Conservation (phyloP, 2,113 vertebrate genomes). For the Lepisosteus osseus region DNA sequence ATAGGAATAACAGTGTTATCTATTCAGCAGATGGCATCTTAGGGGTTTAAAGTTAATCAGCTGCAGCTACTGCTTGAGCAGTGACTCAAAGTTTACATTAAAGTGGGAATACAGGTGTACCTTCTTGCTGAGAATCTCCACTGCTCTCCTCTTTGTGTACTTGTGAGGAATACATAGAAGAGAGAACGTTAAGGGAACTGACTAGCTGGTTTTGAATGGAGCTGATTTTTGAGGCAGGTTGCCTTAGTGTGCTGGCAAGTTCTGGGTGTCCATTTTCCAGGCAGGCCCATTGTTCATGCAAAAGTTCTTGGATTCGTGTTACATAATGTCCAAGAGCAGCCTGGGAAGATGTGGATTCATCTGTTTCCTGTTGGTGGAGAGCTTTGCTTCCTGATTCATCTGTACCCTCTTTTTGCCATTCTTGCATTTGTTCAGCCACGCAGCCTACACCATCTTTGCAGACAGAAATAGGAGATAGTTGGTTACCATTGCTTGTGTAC, state of each 20-base stretch:
- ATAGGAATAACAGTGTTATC: neutral
- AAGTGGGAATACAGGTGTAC: slow-evolving; percentile 38
- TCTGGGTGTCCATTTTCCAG: slow-evolving; percentile 84
- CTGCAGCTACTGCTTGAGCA: neutral
- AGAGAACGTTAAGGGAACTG: slow-evolving; percentile 89
- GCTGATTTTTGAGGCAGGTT: slow-evolving; percentile 89
- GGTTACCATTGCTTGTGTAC: neutral
- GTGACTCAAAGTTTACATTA: neutral
- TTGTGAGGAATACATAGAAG: slow-evolving; percentile 82
- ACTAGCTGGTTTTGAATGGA: slow-evolving; percentile 93
- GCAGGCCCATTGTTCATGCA: slow-evolving; percentile 93
- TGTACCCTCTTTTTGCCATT: neutral
- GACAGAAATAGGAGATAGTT: no score
- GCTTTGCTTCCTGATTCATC: neutral
- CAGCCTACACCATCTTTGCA: slow-evolving; percentile 37
- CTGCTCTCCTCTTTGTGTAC: slow-evolving; percentile 58
- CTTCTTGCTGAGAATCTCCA: slow-evolving; percentile 62
- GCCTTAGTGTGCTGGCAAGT: slow-evolving; percentile 71
- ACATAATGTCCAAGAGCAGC: slow-evolving; percentile 87
- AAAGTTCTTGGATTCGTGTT: slow-evolving; percentile 87
- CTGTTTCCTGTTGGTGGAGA: slow-evolving; percentile 27
- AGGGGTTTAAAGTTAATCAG: neutral
- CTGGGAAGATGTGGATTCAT: slow-evolving; percentile 61
- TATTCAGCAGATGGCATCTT: neutral
- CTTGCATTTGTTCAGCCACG: slow-evolving; percentile 42